These are phyloP conservation scores for Glyptemys insculpta DNA, from an alignment of 2,797 vertebrate species.

Conservation along the genomic window DNA sequence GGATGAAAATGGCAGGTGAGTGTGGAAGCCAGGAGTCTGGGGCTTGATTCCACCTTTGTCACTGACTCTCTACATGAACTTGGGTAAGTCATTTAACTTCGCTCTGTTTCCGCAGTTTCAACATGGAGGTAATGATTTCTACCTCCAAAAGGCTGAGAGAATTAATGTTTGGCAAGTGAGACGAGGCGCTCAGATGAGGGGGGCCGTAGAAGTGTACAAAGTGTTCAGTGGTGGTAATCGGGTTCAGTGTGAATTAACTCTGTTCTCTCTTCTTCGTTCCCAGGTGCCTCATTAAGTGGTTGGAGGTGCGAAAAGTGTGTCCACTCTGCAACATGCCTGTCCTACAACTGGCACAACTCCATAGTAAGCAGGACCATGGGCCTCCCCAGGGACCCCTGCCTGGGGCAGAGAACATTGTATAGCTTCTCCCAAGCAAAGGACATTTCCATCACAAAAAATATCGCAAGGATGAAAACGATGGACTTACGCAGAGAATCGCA, in stretches of 20 bases:
- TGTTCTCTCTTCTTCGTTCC: not conserved
- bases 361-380: slow-evolving; percentile 83
- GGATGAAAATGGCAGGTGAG: not conserved
- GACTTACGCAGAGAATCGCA: slow-evolving; percentile 61
- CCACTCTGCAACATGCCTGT: slow-evolving; percentile 99
- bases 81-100: not conserved
- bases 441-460: slow-evolving; percentile 10
- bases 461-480: not conserved
- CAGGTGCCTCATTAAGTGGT: slow-evolving; percentile 99
- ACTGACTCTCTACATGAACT: not conserved
- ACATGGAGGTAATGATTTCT: not conserved
- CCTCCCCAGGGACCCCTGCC: slow-evolving; percentile 91
- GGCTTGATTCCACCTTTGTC: not conserved
- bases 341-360: slow-evolving; percentile 94
- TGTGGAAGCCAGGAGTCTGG: not conserved
- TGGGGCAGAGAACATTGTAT: slow-evolving; percentile 94
- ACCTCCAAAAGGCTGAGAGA: not conserved
- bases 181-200: no score
- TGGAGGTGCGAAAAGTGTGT: slow-evolving; percentile 99
- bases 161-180: not conserved
- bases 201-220: not conserved
- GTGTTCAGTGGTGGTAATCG: not conserved
- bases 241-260: not conserved
- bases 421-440: slow-evolving; percentile 69
- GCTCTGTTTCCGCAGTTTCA: not conserved